phyloP scores from a whole-genome alignment of 2,888 invertebrate species.

The Tethea ocularis region DNA sequence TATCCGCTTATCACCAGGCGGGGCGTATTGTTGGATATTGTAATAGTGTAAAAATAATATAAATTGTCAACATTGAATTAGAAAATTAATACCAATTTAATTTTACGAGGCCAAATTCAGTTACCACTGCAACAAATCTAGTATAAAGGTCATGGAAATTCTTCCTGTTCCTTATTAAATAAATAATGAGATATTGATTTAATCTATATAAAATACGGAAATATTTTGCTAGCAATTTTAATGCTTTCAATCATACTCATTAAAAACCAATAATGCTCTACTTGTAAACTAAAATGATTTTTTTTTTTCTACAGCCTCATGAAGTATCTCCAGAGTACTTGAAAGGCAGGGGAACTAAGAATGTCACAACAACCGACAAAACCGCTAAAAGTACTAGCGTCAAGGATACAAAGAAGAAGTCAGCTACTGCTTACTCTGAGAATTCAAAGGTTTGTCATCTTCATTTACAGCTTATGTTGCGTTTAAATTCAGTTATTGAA shows the following conservation, averaged over 20 bases:
- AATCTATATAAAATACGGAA: not conserved
- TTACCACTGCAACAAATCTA: too few species aligned
- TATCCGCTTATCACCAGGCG: too few species aligned
- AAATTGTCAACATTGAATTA: not conserved
- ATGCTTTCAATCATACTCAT: not conserved
- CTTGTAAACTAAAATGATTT: too few species aligned
- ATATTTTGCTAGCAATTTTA: not conserved
- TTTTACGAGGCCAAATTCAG: not conserved
- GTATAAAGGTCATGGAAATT: not conserved
- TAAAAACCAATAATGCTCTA: not conserved
- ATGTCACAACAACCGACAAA: slow-evolving; percentile 53
- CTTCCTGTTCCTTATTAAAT: slow-evolving; percentile 1
- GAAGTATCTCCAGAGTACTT: slow-evolving; percentile 78
- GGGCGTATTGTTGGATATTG: too few species aligned
- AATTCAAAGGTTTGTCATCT: slow-evolving; percentile 60
- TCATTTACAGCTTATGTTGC: too few species aligned
- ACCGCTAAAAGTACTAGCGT: slow-evolving; percentile 39
- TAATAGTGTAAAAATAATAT: not conserved
- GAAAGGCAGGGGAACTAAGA: slow-evolving; percentile 68
- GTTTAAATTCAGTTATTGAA: too few species aligned
- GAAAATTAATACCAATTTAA: not conserved
- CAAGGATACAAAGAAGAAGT: slow-evolving; percentile 68
- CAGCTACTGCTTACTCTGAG: slow-evolving; percentile 47
- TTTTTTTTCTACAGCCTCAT: slow-evolving; percentile 62
- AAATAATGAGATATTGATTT: not conserved